phyloP scores from a whole-genome alignment of 2,113 vertebrate species.

The Formicarius rufipectus region DNA sequence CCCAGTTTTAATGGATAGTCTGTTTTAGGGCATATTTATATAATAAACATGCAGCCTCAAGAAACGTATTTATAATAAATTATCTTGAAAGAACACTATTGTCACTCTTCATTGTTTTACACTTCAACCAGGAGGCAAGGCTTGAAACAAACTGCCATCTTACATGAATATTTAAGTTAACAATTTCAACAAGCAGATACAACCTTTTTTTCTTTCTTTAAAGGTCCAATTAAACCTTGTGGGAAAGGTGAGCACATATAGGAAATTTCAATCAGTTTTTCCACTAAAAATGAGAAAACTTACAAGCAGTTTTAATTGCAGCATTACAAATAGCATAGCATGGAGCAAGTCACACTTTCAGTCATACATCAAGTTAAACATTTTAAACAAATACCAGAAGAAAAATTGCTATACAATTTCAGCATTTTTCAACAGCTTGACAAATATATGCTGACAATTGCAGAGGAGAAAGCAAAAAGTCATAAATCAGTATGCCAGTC shows the following conservation, averaged over 20 bases:
- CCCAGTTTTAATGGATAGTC: constrained; percentile 50
- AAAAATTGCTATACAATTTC: constrained; percentile 2
- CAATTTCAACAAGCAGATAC: constrained; percentile 11
- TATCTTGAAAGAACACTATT: constrained; percentile 40
- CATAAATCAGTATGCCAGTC: constrained; percentile 6
- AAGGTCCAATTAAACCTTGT: background rate
- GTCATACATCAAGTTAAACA: constrained; percentile 16
- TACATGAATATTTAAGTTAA: constrained; percentile 25
- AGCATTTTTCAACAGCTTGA: constrained; percentile 39
- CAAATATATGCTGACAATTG: background rate
- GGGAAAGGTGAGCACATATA: background rate
- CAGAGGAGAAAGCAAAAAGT: background rate
- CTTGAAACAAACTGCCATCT: constrained; percentile 12
- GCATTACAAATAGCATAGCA: constrained; percentile 9
- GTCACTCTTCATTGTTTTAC: constrained; percentile 32
- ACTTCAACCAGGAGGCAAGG: constrained; percentile 5
- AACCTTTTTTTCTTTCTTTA: background rate
- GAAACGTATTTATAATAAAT: constrained; percentile 63
- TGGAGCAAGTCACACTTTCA: background rate
- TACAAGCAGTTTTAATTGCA: background rate
- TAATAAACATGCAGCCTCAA: constrained; percentile 63
- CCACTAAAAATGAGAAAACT: background rate
- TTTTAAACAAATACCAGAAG: constrained; percentile 37
- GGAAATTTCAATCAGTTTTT: background rate
- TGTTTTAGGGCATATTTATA: constrained; percentile 55